Conservation (phyloP, 2,888 invertebrate genomes). For the Caenorhabditis auriculariae region DNA sequence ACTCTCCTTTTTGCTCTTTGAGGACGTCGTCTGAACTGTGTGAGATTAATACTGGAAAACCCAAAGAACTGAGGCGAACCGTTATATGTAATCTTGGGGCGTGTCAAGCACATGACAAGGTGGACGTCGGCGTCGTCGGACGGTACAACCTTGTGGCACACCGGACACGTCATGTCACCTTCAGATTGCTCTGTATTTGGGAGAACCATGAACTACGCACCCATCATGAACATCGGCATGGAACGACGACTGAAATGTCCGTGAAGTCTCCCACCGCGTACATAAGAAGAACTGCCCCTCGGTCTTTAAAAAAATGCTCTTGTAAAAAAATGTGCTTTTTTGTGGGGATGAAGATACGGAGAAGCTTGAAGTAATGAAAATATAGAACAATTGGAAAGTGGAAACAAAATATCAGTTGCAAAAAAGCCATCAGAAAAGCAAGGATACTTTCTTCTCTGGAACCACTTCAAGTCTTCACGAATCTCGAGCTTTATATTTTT, state of each 20-base stretch:
- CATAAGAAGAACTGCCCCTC: too few relatives aligned
- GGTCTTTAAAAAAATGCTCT: too few relatives aligned
- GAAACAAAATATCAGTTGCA: too few relatives aligned
- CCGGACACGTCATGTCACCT: conserved; percentile 91
- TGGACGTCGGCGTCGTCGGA: conserved; percentile 99
- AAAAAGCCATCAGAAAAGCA: too few relatives aligned
- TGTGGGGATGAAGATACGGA: too few relatives aligned
- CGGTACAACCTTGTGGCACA: conserved; percentile 95
- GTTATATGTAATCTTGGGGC: conserved; percentile 96
- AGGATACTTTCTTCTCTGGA: too few relatives aligned
- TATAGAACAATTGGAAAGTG: too few relatives aligned
- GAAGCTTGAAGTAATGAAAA: too few relatives aligned
- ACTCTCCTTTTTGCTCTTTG: conserved; percentile 94
- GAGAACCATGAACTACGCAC: conserved; percentile 7
- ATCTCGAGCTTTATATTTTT: too few relatives aligned
- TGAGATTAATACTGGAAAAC: not conserved
- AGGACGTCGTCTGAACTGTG: conserved; percentile 88
- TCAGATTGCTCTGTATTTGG: not conserved
- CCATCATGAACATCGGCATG: conserved; percentile 41
- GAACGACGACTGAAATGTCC: conserved; percentile 36
- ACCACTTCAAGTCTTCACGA: too few relatives aligned
- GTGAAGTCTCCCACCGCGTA: conserved; percentile 24
- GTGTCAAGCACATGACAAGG: conserved; percentile 98
- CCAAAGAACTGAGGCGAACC: conserved; percentile 72
- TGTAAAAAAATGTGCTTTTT: too few relatives aligned